These are phyloP conservation scores for Meloidogyne exigua DNA, from an alignment of 1,140 invertebrate species.

Conservation along the genomic window DNA sequence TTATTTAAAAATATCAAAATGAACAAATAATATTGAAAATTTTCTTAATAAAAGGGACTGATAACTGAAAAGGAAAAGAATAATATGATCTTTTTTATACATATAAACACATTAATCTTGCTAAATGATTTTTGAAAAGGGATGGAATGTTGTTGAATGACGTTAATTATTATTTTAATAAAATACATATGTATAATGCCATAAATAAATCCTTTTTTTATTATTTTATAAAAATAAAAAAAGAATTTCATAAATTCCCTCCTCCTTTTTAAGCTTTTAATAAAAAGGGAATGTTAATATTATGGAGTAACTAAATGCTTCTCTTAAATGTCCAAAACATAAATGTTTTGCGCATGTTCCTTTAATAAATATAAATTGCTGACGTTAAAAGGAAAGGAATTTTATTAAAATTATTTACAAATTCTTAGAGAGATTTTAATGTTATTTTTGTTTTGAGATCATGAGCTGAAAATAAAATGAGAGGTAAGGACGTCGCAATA, in stretches of 20 bases:
- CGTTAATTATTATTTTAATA: constrained; percentile 5
- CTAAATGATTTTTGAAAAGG: background rate
- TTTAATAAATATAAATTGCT: background rate
- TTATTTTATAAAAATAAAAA: background rate
- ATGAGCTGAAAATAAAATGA: background rate
- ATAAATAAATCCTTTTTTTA: too few species aligned
- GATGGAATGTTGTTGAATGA: background rate
- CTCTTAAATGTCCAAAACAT: background rate
- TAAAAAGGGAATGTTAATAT: background rate
- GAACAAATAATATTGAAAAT: too few species aligned
- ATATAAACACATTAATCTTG: too few species aligned
- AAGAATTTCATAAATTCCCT: too few species aligned
- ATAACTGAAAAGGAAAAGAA: too few species aligned
- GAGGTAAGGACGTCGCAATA: background rate
- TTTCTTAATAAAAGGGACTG: too few species aligned
- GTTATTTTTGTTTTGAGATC: background rate
- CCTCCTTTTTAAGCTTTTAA: background rate
- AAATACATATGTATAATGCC: too few species aligned
- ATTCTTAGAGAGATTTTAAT: background rate
- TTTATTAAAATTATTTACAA: background rate
- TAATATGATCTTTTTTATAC: too few species aligned
- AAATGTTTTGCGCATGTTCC: background rate
- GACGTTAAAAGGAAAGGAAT: background rate
- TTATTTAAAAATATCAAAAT: too few species aligned
- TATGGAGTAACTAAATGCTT: background rate